These are phyloP conservation scores for Anniella stebbinsi DNA, from an alignment of 2,797 vertebrate genomes.

Conservation along the genomic window DNA sequence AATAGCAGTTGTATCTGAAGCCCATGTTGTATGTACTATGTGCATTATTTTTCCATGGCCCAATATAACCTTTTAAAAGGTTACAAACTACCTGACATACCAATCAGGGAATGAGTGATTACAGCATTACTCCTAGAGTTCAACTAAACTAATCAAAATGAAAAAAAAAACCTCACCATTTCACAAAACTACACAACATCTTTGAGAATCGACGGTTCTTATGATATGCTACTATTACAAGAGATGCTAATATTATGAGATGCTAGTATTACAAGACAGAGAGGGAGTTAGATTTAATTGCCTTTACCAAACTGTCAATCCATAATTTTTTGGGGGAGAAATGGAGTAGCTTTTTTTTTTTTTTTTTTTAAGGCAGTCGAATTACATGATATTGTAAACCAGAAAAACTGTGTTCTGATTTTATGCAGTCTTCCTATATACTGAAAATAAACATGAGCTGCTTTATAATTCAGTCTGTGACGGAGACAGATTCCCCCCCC, in stretches of 20 bases:
- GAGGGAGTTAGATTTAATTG: conserved; percentile 52
- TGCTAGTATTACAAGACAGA: conserved; percentile 37
- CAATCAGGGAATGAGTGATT: conserved; percentile 11
- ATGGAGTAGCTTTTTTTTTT: conserved; percentile 18
- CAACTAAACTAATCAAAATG: conserved; percentile 33
- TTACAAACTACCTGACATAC: neutral
- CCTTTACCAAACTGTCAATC: conserved; percentile 21
- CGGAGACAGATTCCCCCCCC: conserved; percentile 45
- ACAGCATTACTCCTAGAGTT: conserved; percentile 38
- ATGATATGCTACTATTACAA: conserved; percentile 38
- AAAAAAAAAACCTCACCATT: conserved; percentile 32
- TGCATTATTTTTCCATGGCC: conserved; percentile 35
- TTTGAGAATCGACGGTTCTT: conserved; percentile 44
- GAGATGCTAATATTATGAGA: conserved; percentile 37
- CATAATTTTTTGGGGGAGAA: neutral
- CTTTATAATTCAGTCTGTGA: conserved; percentile 67
- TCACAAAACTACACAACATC: conserved; percentile 26
- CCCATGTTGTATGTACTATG: conserved; percentile 9
- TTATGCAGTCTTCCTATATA: conserved; percentile 53
- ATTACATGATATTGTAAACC: conserved; percentile 41
- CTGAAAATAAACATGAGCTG: conserved; percentile 62
- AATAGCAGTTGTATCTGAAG: conserved; percentile 17
- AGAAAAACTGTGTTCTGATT: conserved; percentile 60
- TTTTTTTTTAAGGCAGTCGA: conserved; percentile 58
- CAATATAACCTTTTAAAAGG: no score